phyloP scores from a whole-genome alignment of 2,113 vertebrate genomes.

The Pseudolaguvia tuberculata region DNA sequence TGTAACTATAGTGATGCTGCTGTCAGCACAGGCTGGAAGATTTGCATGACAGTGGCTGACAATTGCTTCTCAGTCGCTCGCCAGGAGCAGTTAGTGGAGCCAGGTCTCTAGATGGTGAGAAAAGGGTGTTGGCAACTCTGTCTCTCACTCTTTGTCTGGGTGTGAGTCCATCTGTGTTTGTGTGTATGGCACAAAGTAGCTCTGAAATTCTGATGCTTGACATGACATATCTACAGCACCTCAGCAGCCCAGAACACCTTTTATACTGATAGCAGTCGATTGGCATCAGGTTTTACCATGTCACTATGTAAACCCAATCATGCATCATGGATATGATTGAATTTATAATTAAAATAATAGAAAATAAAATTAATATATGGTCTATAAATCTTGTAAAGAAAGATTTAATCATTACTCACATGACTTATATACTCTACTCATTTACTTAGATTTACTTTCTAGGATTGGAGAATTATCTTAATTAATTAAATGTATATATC shows the following conservation, averaged over 20 bases:
- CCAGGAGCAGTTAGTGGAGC: slow-evolving; percentile 45
- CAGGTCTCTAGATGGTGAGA: slow-evolving; percentile 44
- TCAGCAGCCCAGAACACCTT: slow-evolving; percentile 4
- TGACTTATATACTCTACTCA: neutral
- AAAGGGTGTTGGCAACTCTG: slow-evolving; percentile 45
- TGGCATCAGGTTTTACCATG: slow-evolving; percentile 20
- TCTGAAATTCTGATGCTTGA: slow-evolving; percentile 35
- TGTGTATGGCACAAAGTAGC: slow-evolving; percentile 38
- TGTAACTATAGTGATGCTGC: slow-evolving; percentile 49
- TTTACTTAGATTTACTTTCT: too few relatives aligned
- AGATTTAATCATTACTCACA: neutral
- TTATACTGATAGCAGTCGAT: neutral
- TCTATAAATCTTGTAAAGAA: neutral
- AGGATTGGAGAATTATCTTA: too few relatives aligned
- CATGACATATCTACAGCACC: slow-evolving; percentile 22
- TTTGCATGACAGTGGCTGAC: slow-evolving; percentile 50
- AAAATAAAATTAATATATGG: neutral
- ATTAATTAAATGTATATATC: too few relatives aligned
- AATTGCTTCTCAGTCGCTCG: slow-evolving; percentile 43
- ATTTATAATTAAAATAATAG: neutral
- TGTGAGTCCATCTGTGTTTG: slow-evolving; percentile 8
- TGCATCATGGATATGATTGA: neutral
- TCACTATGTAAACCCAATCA: neutral
- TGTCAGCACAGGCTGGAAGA: slow-evolving; percentile 39
- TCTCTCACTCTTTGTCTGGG: slow-evolving; percentile 42